Conservation (phyloP, 2,113 vertebrate species). For the Catharus bicknelli region DNA sequence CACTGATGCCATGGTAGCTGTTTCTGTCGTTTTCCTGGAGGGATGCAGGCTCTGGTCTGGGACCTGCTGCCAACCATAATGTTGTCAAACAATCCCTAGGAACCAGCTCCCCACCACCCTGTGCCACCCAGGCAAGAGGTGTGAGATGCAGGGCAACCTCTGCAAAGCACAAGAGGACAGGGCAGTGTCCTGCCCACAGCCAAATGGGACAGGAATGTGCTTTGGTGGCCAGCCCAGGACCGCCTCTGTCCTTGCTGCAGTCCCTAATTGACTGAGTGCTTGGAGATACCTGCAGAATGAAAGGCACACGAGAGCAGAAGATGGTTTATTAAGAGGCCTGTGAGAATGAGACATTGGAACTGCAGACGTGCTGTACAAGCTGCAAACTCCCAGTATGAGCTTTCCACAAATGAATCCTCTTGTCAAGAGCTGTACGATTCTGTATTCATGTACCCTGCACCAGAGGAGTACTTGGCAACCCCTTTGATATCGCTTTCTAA, state of each 20-base stretch:
- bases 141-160: not conserved
- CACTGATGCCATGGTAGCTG: not conserved
- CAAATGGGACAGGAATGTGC: not conserved
- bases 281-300: slow-evolving; percentile 18
- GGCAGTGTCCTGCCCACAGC: not conserved
- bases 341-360: slow-evolving; percentile 30
- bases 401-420: slow-evolving; percentile 63
- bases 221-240: not conserved
- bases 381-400: slow-evolving; percentile 46
- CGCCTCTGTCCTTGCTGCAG: not conserved
- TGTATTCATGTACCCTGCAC: slow-evolving; percentile 45
- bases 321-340: slow-evolving; percentile 38
- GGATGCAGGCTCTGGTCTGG: not conserved
- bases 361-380: slow-evolving; percentile 25
- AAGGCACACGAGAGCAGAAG: slow-evolving; percentile 29
- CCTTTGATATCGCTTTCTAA: slow-evolving; percentile 61
- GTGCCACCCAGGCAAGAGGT: not conserved
- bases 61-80: not conserved
- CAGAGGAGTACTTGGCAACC: slow-evolving; percentile 62
- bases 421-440: slow-evolving; percentile 38
- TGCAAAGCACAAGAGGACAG: not conserved
- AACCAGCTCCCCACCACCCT: not conserved
- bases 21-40: not conserved
- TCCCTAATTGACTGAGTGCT: slow-evolving; percentile 19
- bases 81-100: not conserved